These are phyloP conservation scores for Apeira syringaria DNA, from an alignment of 2,888 invertebrate genomes.

Conservation along the genomic window DNA sequence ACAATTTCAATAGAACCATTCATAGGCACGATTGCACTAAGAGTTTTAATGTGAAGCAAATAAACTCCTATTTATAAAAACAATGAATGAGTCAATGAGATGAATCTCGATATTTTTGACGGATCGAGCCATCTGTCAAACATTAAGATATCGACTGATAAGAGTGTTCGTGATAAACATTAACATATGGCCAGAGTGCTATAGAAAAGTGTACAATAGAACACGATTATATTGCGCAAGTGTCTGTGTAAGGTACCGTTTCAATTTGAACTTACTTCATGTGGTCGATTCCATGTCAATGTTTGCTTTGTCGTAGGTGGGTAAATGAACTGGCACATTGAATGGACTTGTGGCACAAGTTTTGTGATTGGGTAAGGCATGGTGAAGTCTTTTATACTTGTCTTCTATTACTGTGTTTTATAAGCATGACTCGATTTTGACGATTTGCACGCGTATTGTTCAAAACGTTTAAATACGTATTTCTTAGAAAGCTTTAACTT, in stretches of 20 bases:
- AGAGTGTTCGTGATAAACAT: conserved; percentile 73
- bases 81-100: conserved; percentile 43
- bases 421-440: no score
- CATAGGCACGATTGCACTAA: conserved; percentile 34
- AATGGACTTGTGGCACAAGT: conserved; percentile 20
- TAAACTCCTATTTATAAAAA: conserved; percentile 39
- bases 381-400: no score
- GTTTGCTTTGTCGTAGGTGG: conserved; percentile 39
- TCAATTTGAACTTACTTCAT: conserved; percentile 42
- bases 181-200: conserved; percentile 58
- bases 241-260: conserved; percentile 48
- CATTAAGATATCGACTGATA: conserved; percentile 69
- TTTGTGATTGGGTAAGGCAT: no score
- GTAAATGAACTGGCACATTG: conserved; percentile 33
- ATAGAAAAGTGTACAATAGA: conserved; percentile 34
- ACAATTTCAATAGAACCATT: conserved; percentile 66
- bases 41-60: conserved; percentile 27
- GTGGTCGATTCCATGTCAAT: conserved; percentile 34
- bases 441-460: no score
- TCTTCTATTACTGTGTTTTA: no score
- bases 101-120: conserved; percentile 44
- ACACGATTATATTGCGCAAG: conserved; percentile 53
- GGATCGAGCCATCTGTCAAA: conserved; percentile 59
- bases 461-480: no score
- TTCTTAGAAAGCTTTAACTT: no score